Base-by-base conservation (phyloP, 2,888 invertebrate species). In the Lochmaea capreae region DNA sequence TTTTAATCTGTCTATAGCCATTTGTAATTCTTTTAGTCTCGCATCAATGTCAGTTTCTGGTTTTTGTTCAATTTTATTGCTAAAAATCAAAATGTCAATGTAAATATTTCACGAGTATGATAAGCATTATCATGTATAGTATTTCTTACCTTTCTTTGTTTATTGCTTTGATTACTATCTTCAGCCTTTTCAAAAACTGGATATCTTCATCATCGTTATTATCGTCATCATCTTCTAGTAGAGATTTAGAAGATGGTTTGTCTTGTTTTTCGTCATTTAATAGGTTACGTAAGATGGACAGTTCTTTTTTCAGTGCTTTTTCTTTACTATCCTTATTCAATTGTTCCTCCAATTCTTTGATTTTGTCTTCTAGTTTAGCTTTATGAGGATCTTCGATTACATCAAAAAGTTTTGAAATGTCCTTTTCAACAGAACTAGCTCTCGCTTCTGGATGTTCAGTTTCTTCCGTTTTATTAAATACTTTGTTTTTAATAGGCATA, bases 1-100 rank as follows among this genome's bases (percentile, higher is more conserved):
- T 66, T 77, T 80, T 26, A 85, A 70, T 57, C 75, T 80, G 42
- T 83, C 80, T 18, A 86, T 85, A 2, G 83, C 84, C 4, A 76
- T 71, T 76, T 85, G 81, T 18, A 86, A 75, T 65, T 78, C 73
- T 54, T 75, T 78, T n/a, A 85, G 70, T 67, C 82, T 81, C n/a
- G 72, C 76, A 22, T 80, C 78, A 14, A 80, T 70, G 39, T 79
- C 78, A 57, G 80, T 81, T 11, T 80, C 81, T 46, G 22, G 54
- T 76, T 77, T 81, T 18, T 46, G 65, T 71, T 77, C 65, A 59
- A 79, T 67, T 73, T 78, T 75, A 39, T 67, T 62, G 39, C 54
- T 54, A 10, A 18, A 54, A 54, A 4, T 3, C 1, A 54, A 54
- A 54, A 33, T 33, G 61, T n/a, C n/a, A 68, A 61, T 10, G 14